Evolutionary conservation across 2,797 vertebrate genomes (phyloP), one percentile per base, ranked within the genome.

Genomic region (Sebastes taczanowskii): DNA sequence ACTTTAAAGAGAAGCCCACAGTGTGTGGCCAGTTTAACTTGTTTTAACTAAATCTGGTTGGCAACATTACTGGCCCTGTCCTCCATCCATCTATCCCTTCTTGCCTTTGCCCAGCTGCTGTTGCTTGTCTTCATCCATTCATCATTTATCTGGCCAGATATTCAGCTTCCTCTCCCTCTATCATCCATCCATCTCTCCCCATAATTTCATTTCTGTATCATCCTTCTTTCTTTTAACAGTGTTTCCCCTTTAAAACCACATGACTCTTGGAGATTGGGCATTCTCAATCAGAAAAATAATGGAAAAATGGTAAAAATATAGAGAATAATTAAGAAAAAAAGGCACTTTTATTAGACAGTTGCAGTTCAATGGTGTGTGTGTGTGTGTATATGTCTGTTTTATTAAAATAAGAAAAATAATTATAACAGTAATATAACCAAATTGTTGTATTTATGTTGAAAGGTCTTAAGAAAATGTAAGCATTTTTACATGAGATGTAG

Each of bases 61-160:
- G 34, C 14, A 11, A n/a, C 53, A 38, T 68, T 53, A 35, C 52
- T 55, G 29, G 58, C 34, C 34, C 29, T 32, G 66, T 74, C 67
- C 58, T 42, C 67, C 71, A 55, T 55, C 69, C 64, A 55, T 59
- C 11, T 30, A 49, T 23, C 60, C 58, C 58, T 20, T 34, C 58
- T 70, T 56, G 4, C 27, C 30, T 75, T 76, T 76, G 52, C 34
- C 79, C 81, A 58, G 82, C 82, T 88, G 82, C 72, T 85, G 49
- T 14, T 64, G 67, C 52, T 60, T 27, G 27, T 77, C 67, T 29
- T 68, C 49, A 77, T 53, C 55, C 63, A 63, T 80, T 78, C 58
- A 68, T 85, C 60, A 84, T 83, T 81, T 11, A 71, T 74, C 53
- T 53, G 74, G 23, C 30, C 46, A 62, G 9, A 72, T 78, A 62